Base-by-base conservation (phyloP, 1,140 invertebrate species). In the Melanaphis sacchari region DNA sequence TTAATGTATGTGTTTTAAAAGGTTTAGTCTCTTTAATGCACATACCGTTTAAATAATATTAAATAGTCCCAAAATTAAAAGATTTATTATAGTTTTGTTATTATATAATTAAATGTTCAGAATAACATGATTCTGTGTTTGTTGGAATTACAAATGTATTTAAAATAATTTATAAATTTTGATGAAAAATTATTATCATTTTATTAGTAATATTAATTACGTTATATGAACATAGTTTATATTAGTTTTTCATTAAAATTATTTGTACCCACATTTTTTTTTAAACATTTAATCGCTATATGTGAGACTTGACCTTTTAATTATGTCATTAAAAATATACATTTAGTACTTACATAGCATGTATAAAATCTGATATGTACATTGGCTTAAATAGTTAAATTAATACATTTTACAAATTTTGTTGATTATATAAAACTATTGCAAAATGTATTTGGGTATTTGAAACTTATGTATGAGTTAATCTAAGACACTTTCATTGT, bases 321-420 rank as follows among this genome's bases (percentile, higher is more conserved):
- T 88, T 59, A 90, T 59, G 52, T 5, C 3, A 59, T 90, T 90
- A 90, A 90, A 59, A 59, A 90, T 52, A 54, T 26, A 90, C 9
- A 90, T 38, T 31, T 43, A 85, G 21, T 87, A 85, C 26, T 88
- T 88, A 88, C 85, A 90, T 66, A 90, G 52, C 26, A 66, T 90
- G 41, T 90, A 66, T 66, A 90, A 66, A 90, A 90, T 66, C 22
- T 41, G 89, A 90, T 90, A 90, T 90, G 89, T 90, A 90, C 89
- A 90, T 66, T 90, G 36, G 38, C 40, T 90, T 90, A 66, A 66
- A 54, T 21, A 66, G 59, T 66, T 66, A 59, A 66, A 90, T 66
- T 2, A 21, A 90, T 90, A 66, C 26, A 31, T 66, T 90, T 59
- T 90, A 59, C 6, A 41, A 90, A 90, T 66, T 26, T 41, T 66